Evolutionary conservation across 1,140 invertebrate species (phyloP).

Genomic region (Papilio glaucus): DNA sequence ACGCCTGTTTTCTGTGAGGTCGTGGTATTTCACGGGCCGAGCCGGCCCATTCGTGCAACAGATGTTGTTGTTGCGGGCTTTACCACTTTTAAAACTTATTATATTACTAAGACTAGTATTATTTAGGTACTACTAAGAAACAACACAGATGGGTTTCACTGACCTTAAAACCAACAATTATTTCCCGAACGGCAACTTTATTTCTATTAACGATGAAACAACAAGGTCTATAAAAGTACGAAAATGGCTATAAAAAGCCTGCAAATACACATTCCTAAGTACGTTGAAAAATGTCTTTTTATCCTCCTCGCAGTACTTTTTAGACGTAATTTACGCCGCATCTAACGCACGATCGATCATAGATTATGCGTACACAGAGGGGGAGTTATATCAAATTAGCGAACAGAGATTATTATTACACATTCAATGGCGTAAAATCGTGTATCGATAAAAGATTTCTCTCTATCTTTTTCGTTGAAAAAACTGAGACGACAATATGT

Average conservation of each 20-base stretch:
- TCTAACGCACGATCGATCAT: conserved; percentile 49
- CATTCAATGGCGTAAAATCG: too few relatives aligned
- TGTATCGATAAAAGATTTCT: too few relatives aligned
- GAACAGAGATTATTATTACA: not conserved
- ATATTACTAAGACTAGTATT: too few relatives aligned
- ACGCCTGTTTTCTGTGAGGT: too few relatives aligned
- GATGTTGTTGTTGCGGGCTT: too few relatives aligned
- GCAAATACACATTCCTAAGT: conserved; percentile 34
- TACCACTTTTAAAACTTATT: too few relatives aligned
- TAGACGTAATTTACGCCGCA: conserved; percentile 51
- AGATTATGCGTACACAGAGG: not conserved
- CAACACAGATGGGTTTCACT: not conserved
- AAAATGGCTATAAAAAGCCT: conserved; percentile 6
- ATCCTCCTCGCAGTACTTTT: conserved; percentile 34
- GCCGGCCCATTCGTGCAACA: too few relatives aligned
- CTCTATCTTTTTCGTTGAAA: too few relatives aligned
- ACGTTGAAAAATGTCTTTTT: conserved; percentile 43
- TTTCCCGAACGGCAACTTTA: not conserved
- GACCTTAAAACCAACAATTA: not conserved
- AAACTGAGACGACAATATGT: too few relatives aligned
- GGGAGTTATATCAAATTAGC: not conserved
- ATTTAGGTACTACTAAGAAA: too few relatives aligned
- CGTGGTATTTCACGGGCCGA: too few relatives aligned
- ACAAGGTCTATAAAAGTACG: conserved; percentile 16
- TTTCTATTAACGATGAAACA: conserved; percentile 5